These are phyloP conservation scores for Gadopsis marmoratus DNA, from an alignment of 2,797 vertebrate genomes.

Conservation along the genomic window DNA sequence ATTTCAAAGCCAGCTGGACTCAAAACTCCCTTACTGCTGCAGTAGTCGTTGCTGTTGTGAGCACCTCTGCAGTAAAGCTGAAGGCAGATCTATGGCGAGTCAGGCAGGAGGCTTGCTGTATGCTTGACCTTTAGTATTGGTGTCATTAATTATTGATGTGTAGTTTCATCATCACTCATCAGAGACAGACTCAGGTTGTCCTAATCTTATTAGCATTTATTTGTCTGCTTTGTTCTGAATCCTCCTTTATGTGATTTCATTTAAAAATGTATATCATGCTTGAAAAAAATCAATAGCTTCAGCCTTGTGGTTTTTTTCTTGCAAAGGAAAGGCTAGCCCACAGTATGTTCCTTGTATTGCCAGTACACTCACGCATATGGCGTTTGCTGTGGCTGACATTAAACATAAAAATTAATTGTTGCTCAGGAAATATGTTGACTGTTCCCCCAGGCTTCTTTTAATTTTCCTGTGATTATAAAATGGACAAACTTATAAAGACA, in stretches of 20 bases:
- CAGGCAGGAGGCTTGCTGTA: conserved; percentile 51
- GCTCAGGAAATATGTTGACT: conserved; percentile 36
- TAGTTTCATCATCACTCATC: conserved; percentile 66
- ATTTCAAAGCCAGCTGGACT: conserved; percentile 71
- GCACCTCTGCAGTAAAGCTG: conserved; percentile 60
- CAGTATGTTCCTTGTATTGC: conserved; percentile 17
- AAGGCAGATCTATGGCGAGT: conserved; percentile 57
- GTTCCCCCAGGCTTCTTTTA: conserved; percentile 30
- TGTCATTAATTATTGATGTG: conserved; percentile 77
- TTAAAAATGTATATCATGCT: conserved; percentile 24
- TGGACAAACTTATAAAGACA: conserved; percentile 50
- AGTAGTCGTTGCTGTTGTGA: conserved; percentile 47
- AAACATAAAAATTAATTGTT: conserved; percentile 46
- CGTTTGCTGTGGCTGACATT: conserved; percentile 25
- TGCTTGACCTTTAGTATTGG: conserved; percentile 71
- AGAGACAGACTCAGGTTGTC: conserved; percentile 48
- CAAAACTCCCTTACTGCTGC: conserved; percentile 54
- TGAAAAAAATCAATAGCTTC: conserved; percentile 19
- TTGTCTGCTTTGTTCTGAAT: conserved; percentile 2
- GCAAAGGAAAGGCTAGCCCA: conserved; percentile 3
- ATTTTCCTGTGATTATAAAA: conserved; percentile 53
- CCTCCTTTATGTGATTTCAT: neutral
- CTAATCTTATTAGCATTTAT: conserved; percentile 35
- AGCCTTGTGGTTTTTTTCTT: neutral
- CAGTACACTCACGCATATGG: conserved; percentile 35